Conservation (phyloP, 2,797 vertebrate genomes). For the Aldrovandia affinis region DNA sequence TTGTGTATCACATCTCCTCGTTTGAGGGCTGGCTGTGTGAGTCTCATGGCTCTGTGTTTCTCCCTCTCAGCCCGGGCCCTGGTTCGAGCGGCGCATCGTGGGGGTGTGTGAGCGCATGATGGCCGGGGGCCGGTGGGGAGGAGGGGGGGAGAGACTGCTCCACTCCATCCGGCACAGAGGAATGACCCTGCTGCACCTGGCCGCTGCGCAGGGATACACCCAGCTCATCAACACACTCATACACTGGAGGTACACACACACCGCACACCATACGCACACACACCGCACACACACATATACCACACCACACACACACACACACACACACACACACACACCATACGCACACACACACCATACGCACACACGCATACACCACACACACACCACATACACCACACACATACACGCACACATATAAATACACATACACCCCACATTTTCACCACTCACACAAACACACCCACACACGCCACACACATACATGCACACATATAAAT, state of each 20-base stretch:
- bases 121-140: conserved; percentile 70
- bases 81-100: conserved; percentile 87
- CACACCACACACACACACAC: background rate
- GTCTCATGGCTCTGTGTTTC: no score
- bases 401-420: conserved; percentile 16
- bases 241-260: conserved; percentile 78
- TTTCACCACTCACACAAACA: background rate
- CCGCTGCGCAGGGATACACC: conserved; percentile 88
- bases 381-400: no score
- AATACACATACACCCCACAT: conserved; percentile 8
- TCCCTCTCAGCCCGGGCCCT: conserved; percentile 52
- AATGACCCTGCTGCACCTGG: conserved; percentile 90
- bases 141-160: conserved; percentile 69
- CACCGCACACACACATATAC: background rate
- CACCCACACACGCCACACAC: background rate
- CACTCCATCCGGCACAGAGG: conserved; percentile 83
- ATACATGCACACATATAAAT: conserved; percentile 22
- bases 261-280: conserved; percentile 13
- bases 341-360: background rate
- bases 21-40: background rate
- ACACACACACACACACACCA: background rate
- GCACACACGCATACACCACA: background rate
- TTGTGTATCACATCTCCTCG: no score
- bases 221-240: conserved; percentile 86
- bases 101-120: conserved; percentile 88